Evolutionary conservation across 1,140 invertebrate genomes (phyloP).

Genomic region (Cardiocondyla obscurior): DNA sequence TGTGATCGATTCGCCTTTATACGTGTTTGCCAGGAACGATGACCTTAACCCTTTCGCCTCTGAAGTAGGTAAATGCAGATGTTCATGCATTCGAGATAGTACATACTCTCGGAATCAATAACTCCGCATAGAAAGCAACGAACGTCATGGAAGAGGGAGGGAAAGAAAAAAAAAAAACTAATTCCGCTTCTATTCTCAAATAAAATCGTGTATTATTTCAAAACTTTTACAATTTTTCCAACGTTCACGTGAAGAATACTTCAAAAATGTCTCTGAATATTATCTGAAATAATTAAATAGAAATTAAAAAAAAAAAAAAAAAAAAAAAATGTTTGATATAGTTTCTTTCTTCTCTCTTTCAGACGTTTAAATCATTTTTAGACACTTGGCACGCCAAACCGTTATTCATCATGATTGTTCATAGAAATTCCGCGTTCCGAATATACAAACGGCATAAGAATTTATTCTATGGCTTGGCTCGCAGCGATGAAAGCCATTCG

Average conservation of each 20-base stretch:
- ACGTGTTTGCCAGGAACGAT: neutral
- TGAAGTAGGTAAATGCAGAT: slow-evolving; percentile 36
- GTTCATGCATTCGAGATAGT: neutral
- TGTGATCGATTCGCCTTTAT: slow-evolving; percentile 39
- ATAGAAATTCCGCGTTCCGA: slow-evolving; percentile 56
- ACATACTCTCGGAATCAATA: slow-evolving; percentile 40
- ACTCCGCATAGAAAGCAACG: neutral
- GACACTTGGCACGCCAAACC: slow-evolving; percentile 24
- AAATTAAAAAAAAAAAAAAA: no score
- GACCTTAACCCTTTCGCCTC: slow-evolving; percentile 47
- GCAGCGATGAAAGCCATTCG: neutral
- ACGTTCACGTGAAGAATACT: neutral
- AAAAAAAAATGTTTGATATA: neutral
- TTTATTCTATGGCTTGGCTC: slow-evolving; percentile 45
- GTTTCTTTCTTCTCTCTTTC: neutral
- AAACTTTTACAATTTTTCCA: slow-evolving; percentile 1
- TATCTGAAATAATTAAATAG: neutral
- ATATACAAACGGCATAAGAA: slow-evolving; percentile 53
- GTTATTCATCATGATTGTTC: slow-evolving; percentile 56
- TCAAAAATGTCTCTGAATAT: neutral
- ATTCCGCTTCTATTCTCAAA: neutral
- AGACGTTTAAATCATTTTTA: neutral
- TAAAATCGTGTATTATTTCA: neutral
- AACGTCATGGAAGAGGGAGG: no score
- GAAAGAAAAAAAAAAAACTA: neutral